Conservation (phyloP, 2,888 invertebrate genomes). For the Falcaria lacertinaria region DNA sequence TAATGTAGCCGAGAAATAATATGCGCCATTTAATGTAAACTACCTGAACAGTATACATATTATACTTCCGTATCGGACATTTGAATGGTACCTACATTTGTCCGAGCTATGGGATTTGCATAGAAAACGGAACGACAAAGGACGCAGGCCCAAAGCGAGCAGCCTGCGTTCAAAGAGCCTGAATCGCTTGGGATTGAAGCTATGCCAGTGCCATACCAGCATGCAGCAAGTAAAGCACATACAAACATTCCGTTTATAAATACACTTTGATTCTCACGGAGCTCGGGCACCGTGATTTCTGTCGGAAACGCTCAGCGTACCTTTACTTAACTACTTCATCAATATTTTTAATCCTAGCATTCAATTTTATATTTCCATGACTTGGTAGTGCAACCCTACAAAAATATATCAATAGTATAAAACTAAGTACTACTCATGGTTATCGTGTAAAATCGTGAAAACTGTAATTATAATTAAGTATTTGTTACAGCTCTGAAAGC, state of each 20-base stretch:
- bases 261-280: conserved; percentile 12
- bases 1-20: no score
- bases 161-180: conserved; percentile 32
- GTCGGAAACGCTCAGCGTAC: neutral
- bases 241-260: conserved; percentile 12
- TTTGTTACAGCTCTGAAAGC: conserved; percentile 86
- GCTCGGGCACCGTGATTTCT: neutral
- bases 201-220: conserved; percentile 12
- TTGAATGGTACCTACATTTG: conserved; percentile 29
- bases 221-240: conserved; percentile 7
- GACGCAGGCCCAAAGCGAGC: conserved; percentile 26
- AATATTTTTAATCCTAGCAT: no score
- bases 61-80: conserved; percentile 33
- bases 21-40: conserved; percentile 2
- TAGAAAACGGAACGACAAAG: conserved; percentile 35
- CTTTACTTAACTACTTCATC: neutral
- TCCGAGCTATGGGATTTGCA: conserved; percentile 28
- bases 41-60: neutral
- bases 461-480: conserved; percentile 6
- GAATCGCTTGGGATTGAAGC: conserved; percentile 30
- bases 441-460: no score
- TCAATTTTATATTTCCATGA: no score
- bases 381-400: neutral
- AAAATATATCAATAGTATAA: neutral
- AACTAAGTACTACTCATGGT: no score